Conservation (phyloP, 2,888 invertebrate genomes). For the Caenorhabditis parvicauda region DNA sequence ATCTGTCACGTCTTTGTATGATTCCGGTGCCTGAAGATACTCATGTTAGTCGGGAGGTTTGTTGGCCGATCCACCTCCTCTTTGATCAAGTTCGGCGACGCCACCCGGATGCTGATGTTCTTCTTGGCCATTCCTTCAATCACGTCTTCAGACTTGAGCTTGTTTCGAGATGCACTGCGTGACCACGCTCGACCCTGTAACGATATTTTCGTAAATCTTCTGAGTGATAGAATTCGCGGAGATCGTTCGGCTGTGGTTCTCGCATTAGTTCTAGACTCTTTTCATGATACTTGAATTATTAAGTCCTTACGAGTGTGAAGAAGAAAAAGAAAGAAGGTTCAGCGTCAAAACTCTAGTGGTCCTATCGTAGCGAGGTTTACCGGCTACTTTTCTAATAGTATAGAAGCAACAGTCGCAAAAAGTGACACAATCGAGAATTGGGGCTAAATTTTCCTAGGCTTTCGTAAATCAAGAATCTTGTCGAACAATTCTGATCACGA, state of each 20-base stretch:
- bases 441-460: not conserved
- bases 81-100: slow-evolving; percentile 98
- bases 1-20: slow-evolving; percentile 98
- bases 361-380: too few relatives aligned
- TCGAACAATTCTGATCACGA: too few relatives aligned
- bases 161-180: slow-evolving; percentile 91
- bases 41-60: not conserved
- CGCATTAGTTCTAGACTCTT: too few relatives aligned
- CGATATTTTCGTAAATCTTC: not conserved
- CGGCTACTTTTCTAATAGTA: too few relatives aligned
- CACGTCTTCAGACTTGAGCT: slow-evolving; percentile 88
- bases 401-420: too few relatives aligned
- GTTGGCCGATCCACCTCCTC: slow-evolving; percentile 73
- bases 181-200: slow-evolving; percentile 89
- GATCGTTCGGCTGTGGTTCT: too few relatives aligned
- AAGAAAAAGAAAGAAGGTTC: too few relatives aligned
- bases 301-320: too few relatives aligned
- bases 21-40: slow-evolving; percentile 78
- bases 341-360: too few relatives aligned
- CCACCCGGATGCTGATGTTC: slow-evolving; percentile 79
- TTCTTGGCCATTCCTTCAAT: slow-evolving; percentile 77
- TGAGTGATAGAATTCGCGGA: not conserved
- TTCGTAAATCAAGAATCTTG: too few relatives aligned
- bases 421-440: too few relatives aligned
- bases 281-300: too few relatives aligned